Conservation (phyloP, 2,797 vertebrate genomes). For the Lepus oiostolus region DNA sequence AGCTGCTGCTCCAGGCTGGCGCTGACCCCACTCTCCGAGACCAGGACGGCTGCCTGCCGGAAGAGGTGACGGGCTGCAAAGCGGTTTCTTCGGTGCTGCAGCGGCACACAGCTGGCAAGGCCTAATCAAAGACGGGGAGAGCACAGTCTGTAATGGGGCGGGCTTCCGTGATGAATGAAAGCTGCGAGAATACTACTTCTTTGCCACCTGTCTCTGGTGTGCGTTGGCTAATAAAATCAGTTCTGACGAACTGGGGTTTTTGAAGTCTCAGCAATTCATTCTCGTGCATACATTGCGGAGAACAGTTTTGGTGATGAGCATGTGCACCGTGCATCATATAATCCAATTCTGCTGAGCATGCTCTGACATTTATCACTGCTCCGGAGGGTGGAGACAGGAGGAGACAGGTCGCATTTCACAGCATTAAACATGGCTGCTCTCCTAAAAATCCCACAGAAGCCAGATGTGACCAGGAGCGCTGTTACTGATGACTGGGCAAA, state of each 20-base stretch:
- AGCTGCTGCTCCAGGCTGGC: constrained; percentile 94
- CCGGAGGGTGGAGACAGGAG: constrained; percentile 52
- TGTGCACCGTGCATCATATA: constrained; percentile 64
- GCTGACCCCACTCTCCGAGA: constrained; percentile 95
- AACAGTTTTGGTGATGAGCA: constrained; percentile 47
- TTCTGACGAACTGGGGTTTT: constrained; percentile 60
- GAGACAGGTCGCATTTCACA: constrained; percentile 57
- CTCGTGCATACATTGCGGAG: constrained; percentile 62
- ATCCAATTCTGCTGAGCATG: constrained; percentile 77
- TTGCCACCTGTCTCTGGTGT: constrained; percentile 48
- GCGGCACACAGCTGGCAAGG: constrained; percentile 89
- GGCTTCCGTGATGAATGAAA: not conserved
- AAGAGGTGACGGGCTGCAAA: constrained; percentile 96
- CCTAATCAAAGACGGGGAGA: constrained; percentile 84
- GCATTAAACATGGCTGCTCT: constrained; percentile 70
- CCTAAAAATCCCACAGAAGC: constrained; percentile 10
- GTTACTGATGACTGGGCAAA: not conserved
- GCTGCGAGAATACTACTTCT: constrained; percentile 65
- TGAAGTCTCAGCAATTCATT: constrained; percentile 77
- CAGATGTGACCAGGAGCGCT: constrained; percentile 19
- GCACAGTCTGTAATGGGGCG: not conserved
- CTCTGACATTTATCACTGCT: constrained; percentile 74
- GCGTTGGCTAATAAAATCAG: constrained; percentile 70
- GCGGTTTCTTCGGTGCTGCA: constrained; percentile 93
- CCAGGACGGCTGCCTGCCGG: constrained; percentile 95